These are phyloP conservation scores for Psilopogon haemacephalus DNA, from an alignment of 2,113 vertebrate species.

Conservation along the genomic window DNA sequence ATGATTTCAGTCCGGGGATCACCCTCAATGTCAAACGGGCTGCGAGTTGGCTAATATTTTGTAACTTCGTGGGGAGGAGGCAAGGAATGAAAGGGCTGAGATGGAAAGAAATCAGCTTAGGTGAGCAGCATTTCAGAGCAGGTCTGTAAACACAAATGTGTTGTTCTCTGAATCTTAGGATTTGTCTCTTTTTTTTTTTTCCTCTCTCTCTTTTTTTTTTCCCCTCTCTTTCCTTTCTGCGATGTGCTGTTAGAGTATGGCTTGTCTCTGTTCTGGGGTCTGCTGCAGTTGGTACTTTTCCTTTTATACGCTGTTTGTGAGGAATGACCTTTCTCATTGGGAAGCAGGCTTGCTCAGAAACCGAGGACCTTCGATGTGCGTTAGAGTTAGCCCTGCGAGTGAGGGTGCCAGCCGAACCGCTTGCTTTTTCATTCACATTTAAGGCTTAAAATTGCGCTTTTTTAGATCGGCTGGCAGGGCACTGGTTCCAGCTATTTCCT, in stretches of 20 bases:
- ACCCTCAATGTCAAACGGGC: conserved; percentile 68
- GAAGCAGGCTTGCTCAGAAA: conserved; percentile 51
- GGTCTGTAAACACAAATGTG: conserved; percentile 75
- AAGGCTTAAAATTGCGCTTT: neutral
- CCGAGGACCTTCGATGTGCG: conserved; percentile 12
- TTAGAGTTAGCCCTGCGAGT: neutral
- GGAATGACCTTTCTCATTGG: conserved; percentile 71
- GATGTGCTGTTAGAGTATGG: conserved; percentile 49
- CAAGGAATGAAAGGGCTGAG: conserved; percentile 27
- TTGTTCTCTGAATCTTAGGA: conserved; percentile 59
- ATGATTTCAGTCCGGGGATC: conserved; percentile 61
- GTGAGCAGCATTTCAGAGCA: conserved; percentile 54
- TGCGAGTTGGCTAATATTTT: conserved; percentile 71
- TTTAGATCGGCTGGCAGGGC: neutral
- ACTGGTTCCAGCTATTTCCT: conserved; percentile 27
- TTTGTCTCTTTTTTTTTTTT: neutral
- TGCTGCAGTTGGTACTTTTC: conserved; percentile 54
- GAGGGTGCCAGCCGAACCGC: neutral
- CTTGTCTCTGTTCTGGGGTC: conserved; percentile 38
- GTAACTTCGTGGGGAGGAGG: conserved; percentile 59
- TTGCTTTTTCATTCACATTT: conserved; percentile 38
- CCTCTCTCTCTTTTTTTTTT: neutral
- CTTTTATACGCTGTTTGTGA: conserved; percentile 55
- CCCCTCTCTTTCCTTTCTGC: neutral
- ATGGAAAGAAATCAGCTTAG: conserved; percentile 64